Percentiles rank a stretch among this genome's conserved stretches.
Conservation (phyloP, 2,888 invertebrate species). For the Agonopterix subpropinquella region DNA sequence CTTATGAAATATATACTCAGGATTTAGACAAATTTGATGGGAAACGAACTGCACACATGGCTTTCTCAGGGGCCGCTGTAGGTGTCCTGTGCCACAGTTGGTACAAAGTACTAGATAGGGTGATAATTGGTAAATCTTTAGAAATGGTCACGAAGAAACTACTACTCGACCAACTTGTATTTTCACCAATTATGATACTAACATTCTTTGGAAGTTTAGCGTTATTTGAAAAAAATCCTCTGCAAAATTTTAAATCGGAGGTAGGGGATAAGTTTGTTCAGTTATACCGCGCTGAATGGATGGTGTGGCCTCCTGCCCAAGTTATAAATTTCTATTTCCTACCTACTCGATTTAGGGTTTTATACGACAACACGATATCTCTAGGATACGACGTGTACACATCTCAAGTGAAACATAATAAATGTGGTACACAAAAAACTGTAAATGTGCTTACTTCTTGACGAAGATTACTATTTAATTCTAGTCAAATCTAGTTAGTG, state of each 20-base stretch:
- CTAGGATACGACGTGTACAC: slow-evolving; percentile 92
- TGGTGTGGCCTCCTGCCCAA: slow-evolving; percentile 96
- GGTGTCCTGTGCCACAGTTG: slow-evolving; percentile 92
- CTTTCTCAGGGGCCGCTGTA: slow-evolving; percentile 84
- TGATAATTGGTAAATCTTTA: slow-evolving; percentile 83
- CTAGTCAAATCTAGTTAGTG: background rate
- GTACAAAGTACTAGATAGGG: slow-evolving; percentile 87
- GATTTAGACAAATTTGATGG: slow-evolving; percentile 77
- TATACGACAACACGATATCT: slow-evolving; percentile 93
- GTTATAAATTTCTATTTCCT: slow-evolving; percentile 93
- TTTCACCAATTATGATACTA: slow-evolving; percentile 88
- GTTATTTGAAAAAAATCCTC: slow-evolving; percentile 80
- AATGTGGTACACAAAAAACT: slow-evolving; percentile 19
- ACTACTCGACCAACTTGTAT: slow-evolving; percentile 88
- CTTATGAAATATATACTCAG: slow-evolving; percentile 82
- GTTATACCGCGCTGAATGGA: slow-evolving; percentile 92
- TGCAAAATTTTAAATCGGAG: slow-evolving; percentile 80
- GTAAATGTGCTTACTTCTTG: slow-evolving; percentile 7
- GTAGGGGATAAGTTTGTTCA: slow-evolving; percentile 83
- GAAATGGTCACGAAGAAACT: slow-evolving; percentile 86
- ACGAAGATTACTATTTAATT: slow-evolving; percentile 7
- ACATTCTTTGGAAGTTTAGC: slow-evolving; percentile 89
- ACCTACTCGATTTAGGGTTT: slow-evolving; percentile 88
- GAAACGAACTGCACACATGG: slow-evolving; percentile 85
- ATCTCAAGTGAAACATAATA: slow-evolving; percentile 85